Evolutionary conservation across 1,140 invertebrate species (phyloP), one percentile per base, ranked within the genome.

Genomic region (Listronotus bonariensis): DNA sequence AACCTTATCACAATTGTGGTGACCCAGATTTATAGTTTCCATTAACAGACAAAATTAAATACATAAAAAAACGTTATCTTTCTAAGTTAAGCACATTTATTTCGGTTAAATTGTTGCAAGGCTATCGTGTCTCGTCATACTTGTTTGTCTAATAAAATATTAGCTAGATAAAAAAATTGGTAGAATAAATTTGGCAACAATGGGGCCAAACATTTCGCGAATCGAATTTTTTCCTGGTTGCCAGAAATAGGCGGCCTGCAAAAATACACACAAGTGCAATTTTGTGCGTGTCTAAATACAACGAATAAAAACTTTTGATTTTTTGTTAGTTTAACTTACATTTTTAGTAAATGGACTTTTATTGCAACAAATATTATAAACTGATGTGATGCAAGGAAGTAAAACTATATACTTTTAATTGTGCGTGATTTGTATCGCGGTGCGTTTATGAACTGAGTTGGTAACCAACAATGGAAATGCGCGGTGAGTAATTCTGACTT

Each of bases 171-270:
- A 63, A 61, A 63, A 65, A 65, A 49, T 56, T 26, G 54, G 6
- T 14, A n/a, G 34, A 12, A 10, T 41, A 59, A 62, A 63, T 62
- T 61, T 67, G 65, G 65, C 65, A 67, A 67, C 65, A 49, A 40
- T 46, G 53, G 58, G 43, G 36, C 59, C 65, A 67, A 61, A 53
- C 55, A 49, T 54, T 67, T 52, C 49, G 53, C 65, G 46, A 52
- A 62, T 59, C 55, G 54, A 63, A 66, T 74, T 76, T 76, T 76
- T 76, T 75, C 74, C 73, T 74, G 74, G 73, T 76, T 74, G 68
- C 70, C 74, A 75, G 73, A 75, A 76, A 71, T 76, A 76, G 73
- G 66, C 67, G 68, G 67, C 72, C 68, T 70, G 63, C 64, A 69
- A 69, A 69, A 66, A 66, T 63, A 54, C 53, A 64, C 58, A 68